Percentiles rank a stretch among this genome's conserved stretches.
phyloP scores from a whole-genome alignment of 2,797 vertebrate species.

The Microctenopoma steveboyesi region DNA sequence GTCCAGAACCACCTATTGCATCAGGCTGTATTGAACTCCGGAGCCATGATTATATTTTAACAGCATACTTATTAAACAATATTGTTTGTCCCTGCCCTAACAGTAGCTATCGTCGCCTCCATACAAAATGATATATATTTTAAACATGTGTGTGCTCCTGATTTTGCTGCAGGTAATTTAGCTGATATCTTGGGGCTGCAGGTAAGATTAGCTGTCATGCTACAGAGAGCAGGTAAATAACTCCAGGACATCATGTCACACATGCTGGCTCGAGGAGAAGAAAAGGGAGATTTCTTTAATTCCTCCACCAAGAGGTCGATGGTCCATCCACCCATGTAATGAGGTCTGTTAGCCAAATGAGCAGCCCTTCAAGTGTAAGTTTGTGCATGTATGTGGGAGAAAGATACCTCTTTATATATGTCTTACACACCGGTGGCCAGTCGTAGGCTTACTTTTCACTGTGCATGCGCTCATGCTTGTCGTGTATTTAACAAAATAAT shows the following conservation, averaged over 20 bases:
- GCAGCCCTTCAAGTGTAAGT: constrained; percentile 70
- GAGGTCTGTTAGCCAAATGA: constrained; percentile 80
- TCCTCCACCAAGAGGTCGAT: constrained; percentile 72
- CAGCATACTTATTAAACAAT: background rate
- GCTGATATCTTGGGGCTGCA: constrained; percentile 44
- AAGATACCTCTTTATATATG: constrained; percentile 20
- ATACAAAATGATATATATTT: background rate
- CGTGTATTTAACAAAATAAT: constrained; percentile 24
- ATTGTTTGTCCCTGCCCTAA: background rate
- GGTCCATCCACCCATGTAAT: constrained; percentile 80
- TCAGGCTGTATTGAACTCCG: too few relatives aligned
- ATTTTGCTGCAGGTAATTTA: constrained; percentile 42
- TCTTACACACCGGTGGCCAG: constrained; percentile 48
- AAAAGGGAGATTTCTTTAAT: constrained; percentile 75
- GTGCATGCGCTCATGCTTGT: background rate
- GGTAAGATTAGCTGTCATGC: constrained; percentile 71
- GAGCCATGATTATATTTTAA: background rate
- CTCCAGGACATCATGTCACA: constrained; percentile 71
- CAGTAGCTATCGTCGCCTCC: background rate
- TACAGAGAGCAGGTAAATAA: constrained; percentile 73
- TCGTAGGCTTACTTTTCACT: constrained; percentile 32
- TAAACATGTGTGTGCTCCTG: background rate
- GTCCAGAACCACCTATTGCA: too few relatives aligned
- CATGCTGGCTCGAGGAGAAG: constrained; percentile 51
- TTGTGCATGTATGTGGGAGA: constrained; percentile 31